Evolutionary conservation across 2,888 invertebrate species (phyloP), one percentile per base, ranked within the genome.

Genomic region (Belgica antarctica): DNA sequence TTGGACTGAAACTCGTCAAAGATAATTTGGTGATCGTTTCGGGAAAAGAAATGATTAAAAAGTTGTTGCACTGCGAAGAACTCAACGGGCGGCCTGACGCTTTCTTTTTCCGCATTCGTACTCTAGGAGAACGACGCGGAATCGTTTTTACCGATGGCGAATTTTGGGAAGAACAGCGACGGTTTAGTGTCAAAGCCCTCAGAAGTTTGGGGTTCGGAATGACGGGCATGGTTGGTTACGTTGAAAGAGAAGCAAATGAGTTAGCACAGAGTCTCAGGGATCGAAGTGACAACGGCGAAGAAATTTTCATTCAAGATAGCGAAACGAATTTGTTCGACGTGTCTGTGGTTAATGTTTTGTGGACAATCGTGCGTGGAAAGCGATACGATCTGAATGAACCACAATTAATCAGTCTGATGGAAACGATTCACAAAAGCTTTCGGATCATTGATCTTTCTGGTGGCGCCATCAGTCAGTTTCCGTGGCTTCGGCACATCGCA

Each of bases 71-170:
- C 1, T 81, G 82, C 8, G 85, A 85, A 17, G 86, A 86, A 71
- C 88, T 89, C 73, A 87, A 87, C 74, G 88, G 87, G 0, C 81
- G 90, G 71, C 89, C 89, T 0, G 84, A 87, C 73, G 88, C 85
- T 27, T 89, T 88, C 75, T 87, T 89, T 75, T 84, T 87, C 73
- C 81, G 84, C 72, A 77, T 88, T 71, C 81, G 89, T 70, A 84
- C 88, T 25, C 85, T 87, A 72, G 88, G 88, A 15, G 84, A 86
- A 76, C 81, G 85, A 77, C 79, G 84, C 73, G 90, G 90, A 1
- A 82, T 89, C 19, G 84, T 89, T 1, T 89, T 89, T 74, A 82
- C 84, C 1, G 89, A 90, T 71, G 89, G 89, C 0, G 77, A 80
- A 1, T 74, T 83, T 24, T 90, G 89, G 89, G 82, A 82, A 62